These are phyloP conservation scores for Diogma glabrata DNA, from an alignment of 2,888 invertebrate species.

Conservation along the genomic window DNA sequence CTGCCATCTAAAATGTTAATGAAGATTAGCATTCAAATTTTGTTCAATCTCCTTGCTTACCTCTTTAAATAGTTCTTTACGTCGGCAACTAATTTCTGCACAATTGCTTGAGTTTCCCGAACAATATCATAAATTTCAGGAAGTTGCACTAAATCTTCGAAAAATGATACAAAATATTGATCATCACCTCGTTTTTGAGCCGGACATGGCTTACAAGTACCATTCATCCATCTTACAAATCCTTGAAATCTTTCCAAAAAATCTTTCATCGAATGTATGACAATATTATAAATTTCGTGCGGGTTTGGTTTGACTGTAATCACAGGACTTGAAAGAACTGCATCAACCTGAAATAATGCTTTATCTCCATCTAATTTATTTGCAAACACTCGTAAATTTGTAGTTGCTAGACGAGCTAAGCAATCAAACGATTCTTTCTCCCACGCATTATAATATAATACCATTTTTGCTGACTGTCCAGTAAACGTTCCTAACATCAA, in stretches of 20 bases:
- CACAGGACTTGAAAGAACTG: constrained; percentile 60
- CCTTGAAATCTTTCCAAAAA: constrained; percentile 62
- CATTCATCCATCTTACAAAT: constrained; percentile 78
- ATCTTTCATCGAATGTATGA: constrained; percentile 62
- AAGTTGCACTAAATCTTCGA: constrained; percentile 64
- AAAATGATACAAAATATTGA: constrained; percentile 59
- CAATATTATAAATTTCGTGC: constrained; percentile 64
- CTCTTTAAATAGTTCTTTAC: constrained; percentile 23
- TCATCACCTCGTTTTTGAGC: constrained; percentile 37
- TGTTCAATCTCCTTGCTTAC: constrained; percentile 1
- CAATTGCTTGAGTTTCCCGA: constrained; percentile 52
- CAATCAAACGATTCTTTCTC: constrained; percentile 65
- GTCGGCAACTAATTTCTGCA: constrained; percentile 51
- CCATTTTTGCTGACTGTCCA: constrained; percentile 61
- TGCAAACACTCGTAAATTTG: constrained; percentile 61
- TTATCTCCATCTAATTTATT: constrained; percentile 41
- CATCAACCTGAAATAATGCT: constrained; percentile 70
- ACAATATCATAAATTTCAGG: constrained; percentile 56
- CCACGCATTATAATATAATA: constrained; percentile 68
- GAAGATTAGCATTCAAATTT: neutral
- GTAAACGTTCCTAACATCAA: constrained; percentile 68
- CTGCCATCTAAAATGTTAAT: constrained; percentile 45
- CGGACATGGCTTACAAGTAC: constrained; percentile 62
- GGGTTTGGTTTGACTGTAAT: constrained; percentile 63
- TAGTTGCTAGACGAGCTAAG: constrained; percentile 51